Evolutionary conservation across 2,888 invertebrate species (phyloP), one percentile per base, ranked within the genome.

Genomic region (Morpho helenor): DNA sequence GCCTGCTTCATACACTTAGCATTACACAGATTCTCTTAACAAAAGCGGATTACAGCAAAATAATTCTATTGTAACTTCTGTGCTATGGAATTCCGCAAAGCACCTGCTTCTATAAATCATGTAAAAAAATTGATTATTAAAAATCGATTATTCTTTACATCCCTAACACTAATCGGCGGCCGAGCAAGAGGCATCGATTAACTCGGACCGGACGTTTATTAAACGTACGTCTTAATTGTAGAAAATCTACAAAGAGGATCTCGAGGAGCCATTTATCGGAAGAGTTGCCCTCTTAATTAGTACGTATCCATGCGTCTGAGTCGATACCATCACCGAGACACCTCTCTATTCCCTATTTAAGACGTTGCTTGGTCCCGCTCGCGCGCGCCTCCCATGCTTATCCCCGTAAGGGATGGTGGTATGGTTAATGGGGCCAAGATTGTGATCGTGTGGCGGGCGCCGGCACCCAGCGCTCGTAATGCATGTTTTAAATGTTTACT

Each of bases 401-500:
- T 71, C 55, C 31, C 31, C 61, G 74, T 80, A 63, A 70, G 73
- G 71, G 84, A 82, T 66, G 66, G 75, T 53, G 60, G 64, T 75
- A 78, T 71, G 71, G 79, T 76, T 72, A 72, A 69, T 73, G 72
- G 60, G 42, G 40, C n/a, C 31, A 63, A 77, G 86, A 87, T 85
- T 72, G 75, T 70, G 77, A 86, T 87, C 84, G 74, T 50, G 68
- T 73, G 71, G 73, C 75, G 78, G 86, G 87, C 87, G 86, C 86
- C 87, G 83, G 85, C 86, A 86, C 84, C 87, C 85, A 78, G 69
- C 81, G 75, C 77, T 77, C 80, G 82, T 87, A 88, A 88, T 87
- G 87, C 85, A 81, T 82, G 86, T 84, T 82, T 88, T 84, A 86
- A 88, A 89, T 88, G 87, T 87, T 85, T 86, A 87, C 87, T 89